Evolutionary conservation across 2,797 vertebrate genomes (phyloP), one percentile per base, ranked within the genome.

Genomic region (Enteromius argenteus): DNA sequence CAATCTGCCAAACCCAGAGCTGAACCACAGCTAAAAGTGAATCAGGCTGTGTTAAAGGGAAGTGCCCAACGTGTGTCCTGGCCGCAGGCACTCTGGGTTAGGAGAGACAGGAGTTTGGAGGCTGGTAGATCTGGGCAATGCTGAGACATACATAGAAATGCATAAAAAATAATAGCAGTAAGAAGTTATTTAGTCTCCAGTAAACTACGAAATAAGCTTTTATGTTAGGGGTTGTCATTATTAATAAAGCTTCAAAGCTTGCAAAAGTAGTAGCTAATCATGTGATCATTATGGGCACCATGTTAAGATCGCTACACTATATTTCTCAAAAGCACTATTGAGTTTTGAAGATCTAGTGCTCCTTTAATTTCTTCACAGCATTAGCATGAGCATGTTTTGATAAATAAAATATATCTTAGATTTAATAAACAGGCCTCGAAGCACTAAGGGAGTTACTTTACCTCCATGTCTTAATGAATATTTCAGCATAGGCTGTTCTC

Each of bases 11-110:
- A 86, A 86, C 80, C 79, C 58, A 39, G 42, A 82, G 44, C 67
- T 37, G 19, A 86, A 83, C 85, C 80, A 0, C 85, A 80, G 80
- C 80, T 83, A 85, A 88, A 87, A 84, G 58, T 76, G 51, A 80
- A 84, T 74, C 62, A 76, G 88, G 68, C 86, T 79, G 67, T 86
- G 60, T 66, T 66, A 35, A 49, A 68, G 69, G 81, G 86, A 74
- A 51, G 77, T 80, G 69, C 44, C 53, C 83, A 58, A 64, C 39
- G 14, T 82, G 83, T 76, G 86, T 84, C 84, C 79, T 80, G 67
- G 62, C 79, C 27, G 7, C 75, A 72, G 30, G 15, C 49, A 72
- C 66, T 73, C 17, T 32, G 68, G 51, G 75, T 44, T 23, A 44
- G 27, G 17, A 58, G 53, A 69, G 44, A 37, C 10, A 15, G 68